Conservation (phyloP, 1,140 invertebrate genomes). For the Lepeophtheirus salmonis region DNA sequence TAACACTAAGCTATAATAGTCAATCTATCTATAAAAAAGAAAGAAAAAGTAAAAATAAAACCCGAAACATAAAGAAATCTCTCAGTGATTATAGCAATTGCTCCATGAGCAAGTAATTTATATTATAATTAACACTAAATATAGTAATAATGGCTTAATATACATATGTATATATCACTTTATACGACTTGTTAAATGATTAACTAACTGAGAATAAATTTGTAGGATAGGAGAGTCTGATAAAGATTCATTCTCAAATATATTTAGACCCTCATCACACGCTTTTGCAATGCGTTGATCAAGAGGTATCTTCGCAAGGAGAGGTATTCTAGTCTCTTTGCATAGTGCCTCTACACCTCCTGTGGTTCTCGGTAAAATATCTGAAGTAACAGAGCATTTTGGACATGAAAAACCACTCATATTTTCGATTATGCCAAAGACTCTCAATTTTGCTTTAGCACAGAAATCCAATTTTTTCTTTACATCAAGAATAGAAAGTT, state of each 20-base stretch:
- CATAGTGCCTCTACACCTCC: constrained; percentile 52
- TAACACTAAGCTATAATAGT: no score
- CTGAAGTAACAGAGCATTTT: constrained; percentile 38
- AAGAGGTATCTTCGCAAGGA: constrained; percentile 55
- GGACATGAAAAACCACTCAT: constrained; percentile 31
- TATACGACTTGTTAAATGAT: no score
- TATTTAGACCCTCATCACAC: constrained; percentile 54
- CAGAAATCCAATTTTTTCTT: constrained; percentile 86
- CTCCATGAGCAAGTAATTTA: no score
- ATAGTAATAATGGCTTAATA: no score
- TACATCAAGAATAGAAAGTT: constrained; percentile 55
- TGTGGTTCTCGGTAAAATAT: constrained; percentile 59
- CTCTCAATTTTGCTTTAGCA: constrained; percentile 54
- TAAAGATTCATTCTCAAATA: constrained; percentile 19
- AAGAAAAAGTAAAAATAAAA: no score
- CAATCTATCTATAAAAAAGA: no score
- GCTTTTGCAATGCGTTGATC: constrained; percentile 52
- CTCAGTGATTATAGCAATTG: no score
- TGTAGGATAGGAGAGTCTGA: not conserved
- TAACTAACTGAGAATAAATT: not conserved
- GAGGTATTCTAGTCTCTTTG: constrained; percentile 41
- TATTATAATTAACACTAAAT: no score
- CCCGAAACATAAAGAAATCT: no score
- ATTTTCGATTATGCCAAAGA: constrained; percentile 45
- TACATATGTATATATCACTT: no score